Conservation (phyloP, 2,113 vertebrate species). For the Zosterops lateralis region DNA sequence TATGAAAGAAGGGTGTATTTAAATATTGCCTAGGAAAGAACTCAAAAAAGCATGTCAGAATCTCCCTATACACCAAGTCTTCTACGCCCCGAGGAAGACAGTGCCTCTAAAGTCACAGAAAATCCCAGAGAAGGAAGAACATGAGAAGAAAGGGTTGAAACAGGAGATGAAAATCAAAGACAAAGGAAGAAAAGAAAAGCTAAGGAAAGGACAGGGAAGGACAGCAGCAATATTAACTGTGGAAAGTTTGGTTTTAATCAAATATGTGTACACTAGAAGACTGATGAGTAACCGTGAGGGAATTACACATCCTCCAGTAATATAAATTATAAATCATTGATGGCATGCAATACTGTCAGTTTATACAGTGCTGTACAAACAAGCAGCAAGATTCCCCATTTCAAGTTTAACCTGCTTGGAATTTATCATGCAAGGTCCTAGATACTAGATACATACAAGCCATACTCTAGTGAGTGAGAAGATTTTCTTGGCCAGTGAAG, state of each 20-base stretch:
- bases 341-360: not conserved
- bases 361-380: slow-evolving; percentile 29
- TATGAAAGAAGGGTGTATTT: not conserved
- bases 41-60: not conserved
- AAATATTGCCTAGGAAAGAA: not conserved
- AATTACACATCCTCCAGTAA: slow-evolving; percentile 20
- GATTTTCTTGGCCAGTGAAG: not conserved
- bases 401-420: not conserved
- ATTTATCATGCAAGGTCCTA: not conserved
- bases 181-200: slow-evolving; percentile 7
- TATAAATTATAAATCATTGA: slow-evolving; percentile 35
- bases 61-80: not conserved
- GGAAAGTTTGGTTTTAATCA: slow-evolving; percentile 35
- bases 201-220: slow-evolving; percentile 21
- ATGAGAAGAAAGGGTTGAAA: not conserved
- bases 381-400: not conserved
- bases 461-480: not conserved
- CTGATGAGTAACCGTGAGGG: slow-evolving; percentile 21
- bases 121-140: not conserved
- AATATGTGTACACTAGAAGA: slow-evolving; percentile 34
- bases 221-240: not conserved
- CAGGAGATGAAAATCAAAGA: not conserved
- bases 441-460: not conserved
- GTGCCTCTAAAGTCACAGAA: not conserved
- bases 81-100: not conserved